Conservation (phyloP, 1,140 invertebrate genomes). For the Aphaenogaster rudis region DNA sequence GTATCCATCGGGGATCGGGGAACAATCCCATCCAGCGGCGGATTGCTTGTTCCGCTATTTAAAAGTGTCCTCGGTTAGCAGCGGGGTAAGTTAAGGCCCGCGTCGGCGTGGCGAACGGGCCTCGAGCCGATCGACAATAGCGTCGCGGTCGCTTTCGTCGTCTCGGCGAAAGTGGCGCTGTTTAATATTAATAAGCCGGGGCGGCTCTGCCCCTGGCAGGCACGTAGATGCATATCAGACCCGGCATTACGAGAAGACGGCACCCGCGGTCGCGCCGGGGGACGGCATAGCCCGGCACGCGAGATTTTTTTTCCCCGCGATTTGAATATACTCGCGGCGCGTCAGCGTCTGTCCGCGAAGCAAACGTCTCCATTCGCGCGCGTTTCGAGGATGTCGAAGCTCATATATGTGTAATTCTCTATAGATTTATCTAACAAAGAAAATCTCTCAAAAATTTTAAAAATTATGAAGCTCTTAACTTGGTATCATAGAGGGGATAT, state of each 20-base stretch:
- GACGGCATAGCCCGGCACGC: conserved; percentile 62
- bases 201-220: conserved; percentile 81
- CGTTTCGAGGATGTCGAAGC: background rate
- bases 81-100: conserved; percentile 72
- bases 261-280: conserved; percentile 52
- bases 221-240: conserved; percentile 86
- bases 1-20: conserved; percentile 75
- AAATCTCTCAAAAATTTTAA: no score
- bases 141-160: conserved; percentile 58
- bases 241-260: conserved; percentile 83
- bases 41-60: conserved; percentile 82
- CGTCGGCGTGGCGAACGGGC: conserved; percentile 28
- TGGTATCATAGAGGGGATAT: no score
- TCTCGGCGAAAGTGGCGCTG: conserved; percentile 77
- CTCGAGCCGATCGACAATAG: conserved; percentile 77
- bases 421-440: background rate
- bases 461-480: no score
- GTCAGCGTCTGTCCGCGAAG: conserved; percentile 71
- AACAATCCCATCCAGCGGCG: conserved; percentile 75
- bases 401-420: background rate
- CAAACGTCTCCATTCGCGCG: conserved; percentile 34
- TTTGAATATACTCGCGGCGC: conserved; percentile 76
- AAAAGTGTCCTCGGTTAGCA: conserved; percentile 74
- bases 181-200: conserved; percentile 85
- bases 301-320: conserved; percentile 77